Conservation (phyloP, 2,797 vertebrate genomes). For the Arnoldichthys spilopterus region DNA sequence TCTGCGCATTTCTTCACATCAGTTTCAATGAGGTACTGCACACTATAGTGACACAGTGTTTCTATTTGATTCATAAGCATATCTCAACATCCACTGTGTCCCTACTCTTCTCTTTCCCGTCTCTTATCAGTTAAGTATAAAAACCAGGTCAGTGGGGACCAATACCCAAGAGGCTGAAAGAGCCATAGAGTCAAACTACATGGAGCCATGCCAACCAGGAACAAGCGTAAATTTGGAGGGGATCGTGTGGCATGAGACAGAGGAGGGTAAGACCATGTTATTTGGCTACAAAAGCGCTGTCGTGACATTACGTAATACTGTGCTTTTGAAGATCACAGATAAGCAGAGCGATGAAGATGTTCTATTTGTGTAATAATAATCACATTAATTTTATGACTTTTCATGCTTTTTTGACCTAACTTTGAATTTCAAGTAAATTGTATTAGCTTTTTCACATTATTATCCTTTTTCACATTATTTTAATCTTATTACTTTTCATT, state of each 20-base stretch:
- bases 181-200: constrained; percentile 87
- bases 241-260: constrained; percentile 98
- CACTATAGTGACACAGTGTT: not conserved
- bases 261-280: constrained; percentile 85
- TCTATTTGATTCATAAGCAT: not conserved
- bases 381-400: no score
- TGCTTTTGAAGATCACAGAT: not conserved
- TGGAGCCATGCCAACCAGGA: constrained; percentile 96
- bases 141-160: constrained; percentile 94
- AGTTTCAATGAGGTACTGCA: not conserved
- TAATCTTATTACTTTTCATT: no score
- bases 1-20: not conserved
- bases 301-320: not conserved
- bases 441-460: no score
- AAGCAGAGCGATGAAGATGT: not conserved
- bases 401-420: no score
- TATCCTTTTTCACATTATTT: no score
- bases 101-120: constrained; percentile 84
- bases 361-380: not conserved
- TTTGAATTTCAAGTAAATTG: no score
- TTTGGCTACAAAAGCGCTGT: not conserved
- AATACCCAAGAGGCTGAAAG: constrained; percentile 91
- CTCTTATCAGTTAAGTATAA: constrained; percentile 87
- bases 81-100: constrained; percentile 73
- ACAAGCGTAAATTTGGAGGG: constrained; percentile 99